These are phyloP conservation scores for Epinotia brunnichana DNA, from an alignment of 2,888 invertebrate species.

Conservation along the genomic window DNA sequence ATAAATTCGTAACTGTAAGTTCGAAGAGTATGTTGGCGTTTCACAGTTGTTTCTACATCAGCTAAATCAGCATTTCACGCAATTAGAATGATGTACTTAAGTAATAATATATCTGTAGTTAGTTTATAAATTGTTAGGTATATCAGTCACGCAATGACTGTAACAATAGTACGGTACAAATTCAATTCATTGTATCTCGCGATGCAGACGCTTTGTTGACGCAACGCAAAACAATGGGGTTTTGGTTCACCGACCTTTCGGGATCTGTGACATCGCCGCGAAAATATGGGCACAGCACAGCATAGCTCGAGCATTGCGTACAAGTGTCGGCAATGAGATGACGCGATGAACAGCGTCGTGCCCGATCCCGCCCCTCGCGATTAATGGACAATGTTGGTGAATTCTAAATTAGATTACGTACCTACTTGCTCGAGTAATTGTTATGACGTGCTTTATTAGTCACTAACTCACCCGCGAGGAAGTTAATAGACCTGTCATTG, in stretches of 20 bases:
- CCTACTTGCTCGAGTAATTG: slow-evolving; percentile 69
- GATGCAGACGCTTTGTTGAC: slow-evolving; percentile 79
- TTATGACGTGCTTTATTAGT: slow-evolving; percentile 65
- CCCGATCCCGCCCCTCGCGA: slow-evolving; percentile 72
- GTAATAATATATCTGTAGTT: slow-evolving; percentile 42
- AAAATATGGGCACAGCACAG: slow-evolving; percentile 75
- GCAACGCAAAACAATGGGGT: slow-evolving; percentile 81
- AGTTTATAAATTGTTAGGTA: slow-evolving; percentile 54
- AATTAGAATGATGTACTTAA: slow-evolving; percentile 54
- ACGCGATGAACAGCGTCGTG: slow-evolving; percentile 75
- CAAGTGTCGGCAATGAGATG: slow-evolving; percentile 55
- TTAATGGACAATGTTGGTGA: slow-evolving; percentile 71
- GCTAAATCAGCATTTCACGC: slow-evolving; percentile 44
- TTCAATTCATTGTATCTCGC: slow-evolving; percentile 73
- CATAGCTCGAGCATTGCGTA: slow-evolving; percentile 64
- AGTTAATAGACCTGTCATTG: slow-evolving; percentile 42
- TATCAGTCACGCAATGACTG: slow-evolving; percentile 70
- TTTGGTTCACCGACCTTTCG: slow-evolving; percentile 79
- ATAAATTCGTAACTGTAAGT: slow-evolving; percentile 21
- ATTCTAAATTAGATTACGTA: slow-evolving; percentile 74
- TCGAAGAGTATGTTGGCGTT: slow-evolving; percentile 19
- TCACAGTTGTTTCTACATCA: slow-evolving; percentile 39
- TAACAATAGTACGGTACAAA: slow-evolving; percentile 75
- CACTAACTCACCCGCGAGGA: slow-evolving; percentile 45
- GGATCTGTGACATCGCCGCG: slow-evolving; percentile 79